phyloP scores from a whole-genome alignment of 2,797 vertebrate genomes.

The Ispidina lecontei region DNA sequence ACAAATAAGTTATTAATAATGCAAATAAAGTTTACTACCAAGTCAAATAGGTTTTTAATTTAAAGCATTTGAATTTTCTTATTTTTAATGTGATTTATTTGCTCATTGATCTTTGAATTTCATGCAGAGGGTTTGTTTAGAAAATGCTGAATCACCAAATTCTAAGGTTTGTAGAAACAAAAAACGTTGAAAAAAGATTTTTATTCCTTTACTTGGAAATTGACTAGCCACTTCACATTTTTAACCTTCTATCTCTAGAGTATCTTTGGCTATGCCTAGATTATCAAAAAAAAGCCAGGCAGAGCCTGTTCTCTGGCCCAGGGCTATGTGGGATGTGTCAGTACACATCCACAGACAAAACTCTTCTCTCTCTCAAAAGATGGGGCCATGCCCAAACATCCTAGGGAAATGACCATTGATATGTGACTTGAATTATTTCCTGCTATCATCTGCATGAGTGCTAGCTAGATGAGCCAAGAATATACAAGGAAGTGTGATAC shows the following conservation, averaged over 20 bases:
- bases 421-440: background rate
- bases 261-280: background rate
- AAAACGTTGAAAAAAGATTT: background rate
- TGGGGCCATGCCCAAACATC: background rate
- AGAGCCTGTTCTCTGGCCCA: background rate
- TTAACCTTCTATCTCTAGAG: background rate
- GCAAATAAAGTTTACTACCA: background rate
- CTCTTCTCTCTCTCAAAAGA: background rate
- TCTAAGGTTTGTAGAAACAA: background rate
- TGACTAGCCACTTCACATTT: background rate
- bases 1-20: background rate
- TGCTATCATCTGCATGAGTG: background rate
- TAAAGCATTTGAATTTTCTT: background rate
- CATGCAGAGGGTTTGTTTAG: background rate
- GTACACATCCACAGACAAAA: background rate
- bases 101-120: background rate
- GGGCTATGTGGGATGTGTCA: background rate
- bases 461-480: background rate
- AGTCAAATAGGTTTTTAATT: background rate
- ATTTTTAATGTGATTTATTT: background rate
- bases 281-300: background rate
- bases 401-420: background rate
- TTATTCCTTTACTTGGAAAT: background rate
- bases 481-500: background rate
- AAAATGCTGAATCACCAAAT: background rate